Evolutionary conservation across 2,113 vertebrate genomes (phyloP).

Genomic region (Mastomys natalensis): DNA sequence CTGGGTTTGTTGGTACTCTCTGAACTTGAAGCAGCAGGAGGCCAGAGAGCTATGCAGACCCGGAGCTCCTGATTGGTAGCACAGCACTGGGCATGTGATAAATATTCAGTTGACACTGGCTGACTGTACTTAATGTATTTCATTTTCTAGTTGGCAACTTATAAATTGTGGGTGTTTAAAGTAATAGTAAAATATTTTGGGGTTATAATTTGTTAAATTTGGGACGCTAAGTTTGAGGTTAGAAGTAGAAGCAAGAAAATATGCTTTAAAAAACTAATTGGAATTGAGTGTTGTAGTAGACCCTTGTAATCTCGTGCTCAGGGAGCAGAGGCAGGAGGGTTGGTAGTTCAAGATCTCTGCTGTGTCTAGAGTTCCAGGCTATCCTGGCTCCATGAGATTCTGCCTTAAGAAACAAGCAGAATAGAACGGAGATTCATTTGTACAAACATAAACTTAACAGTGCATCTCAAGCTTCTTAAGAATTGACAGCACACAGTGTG

Average conservation of each 20-base stretch:
- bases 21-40: background rate
- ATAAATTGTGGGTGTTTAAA: constrained; percentile 30
- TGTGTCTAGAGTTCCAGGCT: background rate
- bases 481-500: background rate
- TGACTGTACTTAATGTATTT: background rate
- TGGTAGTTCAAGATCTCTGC: background rate
- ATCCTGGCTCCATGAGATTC: background rate
- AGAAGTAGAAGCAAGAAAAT: constrained; percentile 39
- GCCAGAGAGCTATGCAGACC: background rate
- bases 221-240: background rate
- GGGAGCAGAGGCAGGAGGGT: background rate
- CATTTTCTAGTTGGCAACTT: background rate
- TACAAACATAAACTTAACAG: background rate
- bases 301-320: background rate
- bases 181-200: background rate
- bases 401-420: background rate
- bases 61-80: background rate
- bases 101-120: background rate
- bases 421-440: background rate
- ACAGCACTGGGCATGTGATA: background rate
- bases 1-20: background rate
- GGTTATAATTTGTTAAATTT: constrained; percentile 42
- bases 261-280: background rate
- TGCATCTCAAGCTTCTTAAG: constrained; percentile 4
- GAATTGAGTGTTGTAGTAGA: background rate